These are phyloP conservation scores for Rissa tridactyla DNA, from an alignment of 2,113 vertebrate species.

Conservation along the genomic window DNA sequence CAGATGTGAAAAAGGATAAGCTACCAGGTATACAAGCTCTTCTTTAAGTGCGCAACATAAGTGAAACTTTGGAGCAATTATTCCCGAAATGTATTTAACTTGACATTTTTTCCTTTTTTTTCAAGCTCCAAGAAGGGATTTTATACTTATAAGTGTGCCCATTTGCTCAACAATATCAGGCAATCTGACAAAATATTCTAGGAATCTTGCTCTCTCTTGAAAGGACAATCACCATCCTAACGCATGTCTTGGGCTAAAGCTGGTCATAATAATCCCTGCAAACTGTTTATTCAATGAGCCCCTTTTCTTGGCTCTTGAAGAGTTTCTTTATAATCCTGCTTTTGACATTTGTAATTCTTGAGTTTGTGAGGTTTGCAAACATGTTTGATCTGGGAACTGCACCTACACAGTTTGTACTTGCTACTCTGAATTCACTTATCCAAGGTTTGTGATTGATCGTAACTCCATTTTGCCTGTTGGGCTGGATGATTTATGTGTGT, in stretches of 20 bases:
- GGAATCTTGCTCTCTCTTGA: background rate
- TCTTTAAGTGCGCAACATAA: background rate
- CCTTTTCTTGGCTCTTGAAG: conserved; percentile 1
- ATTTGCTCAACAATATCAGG: background rate
- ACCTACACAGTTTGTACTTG: background rate
- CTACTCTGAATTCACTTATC: background rate
- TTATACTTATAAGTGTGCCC: background rate
- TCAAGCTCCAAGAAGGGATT: background rate
- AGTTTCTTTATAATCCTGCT: background rate
- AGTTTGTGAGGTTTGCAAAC: conserved; percentile 26
- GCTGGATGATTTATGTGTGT: conserved; percentile 19
- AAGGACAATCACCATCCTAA: background rate
- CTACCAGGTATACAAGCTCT: background rate
- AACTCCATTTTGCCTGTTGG: background rate
- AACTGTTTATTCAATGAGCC: background rate
- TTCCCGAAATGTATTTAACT: background rate
- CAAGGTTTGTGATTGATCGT: background rate
- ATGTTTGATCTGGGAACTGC: background rate
- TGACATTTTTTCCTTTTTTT: background rate
- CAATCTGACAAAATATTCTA: background rate
- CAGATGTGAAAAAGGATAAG: background rate
- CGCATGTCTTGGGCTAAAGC: background rate
- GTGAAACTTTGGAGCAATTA: background rate
- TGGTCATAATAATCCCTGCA: background rate
- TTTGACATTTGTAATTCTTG: conserved; percentile 7